These are phyloP conservation scores for Cryptosula pallasiana DNA, from an alignment of 2,888 invertebrate genomes.

Conservation along the genomic window DNA sequence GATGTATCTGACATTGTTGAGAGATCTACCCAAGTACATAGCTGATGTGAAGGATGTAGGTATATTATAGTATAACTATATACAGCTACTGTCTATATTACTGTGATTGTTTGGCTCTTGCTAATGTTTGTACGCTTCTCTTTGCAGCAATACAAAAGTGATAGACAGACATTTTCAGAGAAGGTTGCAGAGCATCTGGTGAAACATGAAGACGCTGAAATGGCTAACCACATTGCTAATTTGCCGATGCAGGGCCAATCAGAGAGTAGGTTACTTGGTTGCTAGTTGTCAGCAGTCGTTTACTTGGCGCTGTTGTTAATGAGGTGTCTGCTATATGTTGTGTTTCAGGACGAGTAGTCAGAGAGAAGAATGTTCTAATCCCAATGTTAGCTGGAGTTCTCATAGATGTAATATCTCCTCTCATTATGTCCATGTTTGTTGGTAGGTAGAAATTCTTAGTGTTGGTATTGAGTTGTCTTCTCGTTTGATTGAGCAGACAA, in stretches of 20 bases:
- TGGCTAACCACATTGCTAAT: conserved; percentile 1
- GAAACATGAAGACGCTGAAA: conserved; percentile 30
- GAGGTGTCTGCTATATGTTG: too few species aligned
- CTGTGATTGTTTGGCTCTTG: too few species aligned
- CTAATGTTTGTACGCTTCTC: too few species aligned
- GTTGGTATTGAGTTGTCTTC: too few species aligned
- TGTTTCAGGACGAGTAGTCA: neutral
- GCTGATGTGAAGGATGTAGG: conserved; percentile 33
- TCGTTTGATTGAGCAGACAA: too few species aligned
- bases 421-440: conserved; percentile 45
- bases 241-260: neutral
- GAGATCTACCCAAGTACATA: conserved; percentile 40
- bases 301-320: too few species aligned
- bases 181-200: conserved; percentile 40
- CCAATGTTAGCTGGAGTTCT: conserved; percentile 39
- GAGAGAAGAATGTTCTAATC: neutral
- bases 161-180: conserved; percentile 38
- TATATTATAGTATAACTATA: too few species aligned
- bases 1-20: conserved; percentile 46
- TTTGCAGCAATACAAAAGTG: conserved; percentile 36
- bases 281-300: neutral
- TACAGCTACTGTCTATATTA: too few species aligned
- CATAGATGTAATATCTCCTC: conserved; percentile 37
- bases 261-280: neutral
- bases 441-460: conserved; percentile 34